Base-by-base conservation (phyloP, 1,140 invertebrate species). In the Drosophila tsacasi region DNA sequence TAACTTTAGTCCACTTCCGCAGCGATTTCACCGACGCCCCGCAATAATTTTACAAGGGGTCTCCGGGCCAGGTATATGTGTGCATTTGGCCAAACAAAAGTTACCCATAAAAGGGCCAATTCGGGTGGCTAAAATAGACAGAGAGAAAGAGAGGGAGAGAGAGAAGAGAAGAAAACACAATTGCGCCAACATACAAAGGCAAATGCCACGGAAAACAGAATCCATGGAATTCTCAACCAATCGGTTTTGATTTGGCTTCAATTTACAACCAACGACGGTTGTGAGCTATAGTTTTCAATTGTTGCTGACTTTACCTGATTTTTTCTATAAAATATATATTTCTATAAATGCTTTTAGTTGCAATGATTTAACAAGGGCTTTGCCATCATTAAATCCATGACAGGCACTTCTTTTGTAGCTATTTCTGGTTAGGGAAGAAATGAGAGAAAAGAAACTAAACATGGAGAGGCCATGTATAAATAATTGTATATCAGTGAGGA, bases 1-100 rank as follows among this genome's bases (percentile, higher is more conserved):
- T 62, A 78, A 60, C 40, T 77, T 76, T 77, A 52, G 63, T 58
- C 49, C 32, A 52, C 57, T 55, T 62, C 72, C 73, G 65, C 37
- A 49, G 42, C 55, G 62, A 67, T 52, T 69, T 46, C 42, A 19
- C 25, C 46, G 5, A 35, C 13, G 40, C 42, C 39, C n/a, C 8
- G 44, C 49, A 23, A 65, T 68, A 39, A 57, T 57, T 57, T 57
- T 57, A 57, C 54, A 57, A 7, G 12, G 17, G 21, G 1, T 32
- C 4, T 21, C 15, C 23, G 40, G n/a, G 35, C 62, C 62, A 69
- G 67, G 63, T 54, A 67, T 55, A 39, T n/a, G 50, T 64, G 61
- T 65, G 63, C 57, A 65, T 67, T 47, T 39, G 67, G 63, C 67
- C 67, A 73, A 65, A 59, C 42, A 72, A 72, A 72, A 72, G 50